Percentiles rank a stretch among this genome's conserved stretches.
Evolutionary conservation across 2,113 vertebrate genomes (phyloP).

Genomic region (Cnemophilus loriae): DNA sequence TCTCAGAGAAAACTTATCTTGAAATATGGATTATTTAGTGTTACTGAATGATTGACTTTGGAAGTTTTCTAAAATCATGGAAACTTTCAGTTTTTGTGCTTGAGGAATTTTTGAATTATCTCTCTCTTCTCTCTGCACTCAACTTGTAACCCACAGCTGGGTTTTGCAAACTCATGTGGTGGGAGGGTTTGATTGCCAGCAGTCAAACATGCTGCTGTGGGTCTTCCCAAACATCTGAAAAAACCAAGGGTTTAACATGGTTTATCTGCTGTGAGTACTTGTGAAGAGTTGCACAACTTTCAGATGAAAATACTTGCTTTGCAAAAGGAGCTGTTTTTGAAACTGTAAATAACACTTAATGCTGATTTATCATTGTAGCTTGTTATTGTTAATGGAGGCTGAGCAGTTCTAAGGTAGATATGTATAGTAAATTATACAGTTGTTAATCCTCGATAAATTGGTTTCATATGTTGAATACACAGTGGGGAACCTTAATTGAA

Average conservation of each 20-base stretch:
- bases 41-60: background rate
- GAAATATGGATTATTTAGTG: background rate
- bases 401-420: background rate
- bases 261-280: background rate
- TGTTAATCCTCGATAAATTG: constrained; percentile 34
- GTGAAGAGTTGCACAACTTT: background rate
- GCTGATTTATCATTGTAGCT: background rate
- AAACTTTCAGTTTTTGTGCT: background rate
- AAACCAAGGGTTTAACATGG: background rate
- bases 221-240: background rate
- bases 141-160: background rate
- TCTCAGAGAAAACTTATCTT: background rate
- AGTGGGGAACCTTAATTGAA: constrained; percentile 38
- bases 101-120: background rate
- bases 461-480: constrained; percentile 35
- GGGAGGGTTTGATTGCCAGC: background rate
- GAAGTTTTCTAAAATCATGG: background rate
- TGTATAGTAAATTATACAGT: background rate
- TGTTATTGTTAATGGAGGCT: background rate
- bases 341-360: background rate
- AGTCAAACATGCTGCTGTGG: background rate
- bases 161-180: background rate
- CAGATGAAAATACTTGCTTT: constrained; percentile 21
- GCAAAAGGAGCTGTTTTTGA: background rate
- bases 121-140: background rate